phyloP scores from a whole-genome alignment of 2,888 invertebrate species.

The Aporophyla nigra region DNA sequence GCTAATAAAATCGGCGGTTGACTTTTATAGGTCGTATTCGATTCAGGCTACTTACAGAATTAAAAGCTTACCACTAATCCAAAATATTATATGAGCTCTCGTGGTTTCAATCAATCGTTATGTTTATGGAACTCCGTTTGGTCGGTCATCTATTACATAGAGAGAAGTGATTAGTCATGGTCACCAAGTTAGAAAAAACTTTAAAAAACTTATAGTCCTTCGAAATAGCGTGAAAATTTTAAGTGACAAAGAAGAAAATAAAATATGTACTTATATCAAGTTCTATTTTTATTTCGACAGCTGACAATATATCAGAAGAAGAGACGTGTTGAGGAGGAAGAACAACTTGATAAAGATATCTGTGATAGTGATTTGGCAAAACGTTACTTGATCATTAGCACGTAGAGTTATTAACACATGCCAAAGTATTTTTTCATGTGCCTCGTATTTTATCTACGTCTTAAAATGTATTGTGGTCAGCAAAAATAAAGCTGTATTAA shows the following conservation, averaged over 20 bases:
- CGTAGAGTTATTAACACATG: neutral
- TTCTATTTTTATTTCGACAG: neutral
- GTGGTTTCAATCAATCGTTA: constrained; percentile 32
- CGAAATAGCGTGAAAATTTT: neutral
- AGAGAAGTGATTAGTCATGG: constrained; percentile 28
- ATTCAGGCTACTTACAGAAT: constrained; percentile 41
- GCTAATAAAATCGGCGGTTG: constrained; percentile 47
- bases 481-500: constrained; percentile 32
- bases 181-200: neutral
- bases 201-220: neutral
- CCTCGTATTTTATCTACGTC: neutral
- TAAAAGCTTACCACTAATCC: constrained; percentile 43
- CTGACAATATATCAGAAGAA: neutral
- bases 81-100: constrained; percentile 53
- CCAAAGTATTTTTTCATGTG: neutral
- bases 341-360: neutral
- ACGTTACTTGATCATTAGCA: no score
- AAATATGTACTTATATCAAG: neutral
- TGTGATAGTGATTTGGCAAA: neutral
- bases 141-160: constrained; percentile 23
- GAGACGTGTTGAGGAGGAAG: neutral
- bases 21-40: constrained; percentile 52
- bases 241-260: neutral
- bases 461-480: neutral
- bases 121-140: constrained; percentile 21